Evolutionary conservation across 2,888 invertebrate species (phyloP).

Genomic region (Melikaiella ostensackeni): DNA sequence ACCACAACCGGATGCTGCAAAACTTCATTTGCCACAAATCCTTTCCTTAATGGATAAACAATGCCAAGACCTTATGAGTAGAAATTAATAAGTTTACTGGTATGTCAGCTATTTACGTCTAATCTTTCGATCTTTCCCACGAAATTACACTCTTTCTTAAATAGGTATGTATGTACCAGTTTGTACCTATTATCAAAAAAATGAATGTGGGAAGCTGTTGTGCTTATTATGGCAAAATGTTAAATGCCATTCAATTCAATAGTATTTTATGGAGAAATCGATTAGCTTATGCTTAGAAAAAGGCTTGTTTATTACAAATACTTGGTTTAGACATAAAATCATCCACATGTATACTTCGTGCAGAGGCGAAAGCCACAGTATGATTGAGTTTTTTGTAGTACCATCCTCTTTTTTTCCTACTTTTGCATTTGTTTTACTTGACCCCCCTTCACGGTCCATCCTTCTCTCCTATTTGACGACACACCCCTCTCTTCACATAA

Average conservation of each 20-base stretch:
- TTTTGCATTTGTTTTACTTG: too few relatives aligned
- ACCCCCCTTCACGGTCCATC: too few relatives aligned
- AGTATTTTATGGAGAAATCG: background rate
- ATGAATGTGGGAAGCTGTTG: slow-evolving; percentile 3
- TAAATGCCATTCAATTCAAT: background rate
- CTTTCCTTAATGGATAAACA: slow-evolving; percentile 27
- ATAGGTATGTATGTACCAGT: background rate
- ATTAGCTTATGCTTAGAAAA: too few relatives aligned
- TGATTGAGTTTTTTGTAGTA: too few relatives aligned
- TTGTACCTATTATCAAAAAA: slow-evolving; percentile 16
- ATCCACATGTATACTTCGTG: too few relatives aligned
- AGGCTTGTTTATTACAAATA: too few relatives aligned
- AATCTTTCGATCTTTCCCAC: slow-evolving; percentile 16
- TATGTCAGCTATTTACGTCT: slow-evolving; percentile 11
- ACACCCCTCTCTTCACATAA: too few relatives aligned
- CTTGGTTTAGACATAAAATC: too few relatives aligned
- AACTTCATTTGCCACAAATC: slow-evolving; percentile 13
- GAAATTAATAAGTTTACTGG: slow-evolving; percentile 27
- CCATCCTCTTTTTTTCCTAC: too few relatives aligned
- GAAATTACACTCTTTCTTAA: background rate
- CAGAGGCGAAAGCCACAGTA: too few relatives aligned
- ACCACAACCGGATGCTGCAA: slow-evolving; percentile 27
- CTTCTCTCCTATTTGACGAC: too few relatives aligned
- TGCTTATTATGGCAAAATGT: background rate
- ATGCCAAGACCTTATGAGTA: slow-evolving; percentile 12